Conservation (phyloP, 2,888 invertebrate species). For the Habrosyne pyritoides region DNA sequence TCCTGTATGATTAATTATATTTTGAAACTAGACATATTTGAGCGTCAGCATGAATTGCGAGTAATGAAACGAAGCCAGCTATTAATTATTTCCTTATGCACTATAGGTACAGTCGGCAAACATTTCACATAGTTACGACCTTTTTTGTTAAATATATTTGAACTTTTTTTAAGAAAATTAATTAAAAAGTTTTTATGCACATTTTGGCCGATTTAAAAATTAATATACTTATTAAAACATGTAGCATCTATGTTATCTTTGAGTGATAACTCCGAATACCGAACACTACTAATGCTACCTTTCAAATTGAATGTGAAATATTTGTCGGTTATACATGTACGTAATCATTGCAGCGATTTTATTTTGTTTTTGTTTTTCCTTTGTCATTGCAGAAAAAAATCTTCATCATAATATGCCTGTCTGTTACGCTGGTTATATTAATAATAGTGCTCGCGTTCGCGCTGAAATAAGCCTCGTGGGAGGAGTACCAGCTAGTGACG, state of each 20-base stretch:
- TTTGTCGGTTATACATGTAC: slow-evolving; percentile 22
- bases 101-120: slow-evolving; percentile 1
- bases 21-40: not conserved
- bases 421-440: slow-evolving; percentile 90
- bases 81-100: not conserved
- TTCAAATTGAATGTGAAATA: not conserved
- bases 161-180: not conserved
- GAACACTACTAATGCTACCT: no score
- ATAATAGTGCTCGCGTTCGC: slow-evolving; percentile 86
- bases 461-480: slow-evolving; percentile 52
- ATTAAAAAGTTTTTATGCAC: no score
- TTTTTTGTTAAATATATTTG: no score
- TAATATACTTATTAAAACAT: no score
- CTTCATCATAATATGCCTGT: slow-evolving; percentile 93
- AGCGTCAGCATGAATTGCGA: not conserved
- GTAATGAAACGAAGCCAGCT: not conserved
- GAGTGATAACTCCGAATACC: no score
- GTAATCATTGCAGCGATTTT: slow-evolving; percentile 51
- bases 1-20: not conserved
- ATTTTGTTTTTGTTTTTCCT: slow-evolving; percentile 80
- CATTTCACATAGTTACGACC: no score
- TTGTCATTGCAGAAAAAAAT: slow-evolving; percentile 93
- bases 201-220: no score
- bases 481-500: slow-evolving; percentile 43
- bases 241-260: no score